Base-by-base conservation (phyloP, 1,140 invertebrate species). In the Uloborus diversus region DNA sequence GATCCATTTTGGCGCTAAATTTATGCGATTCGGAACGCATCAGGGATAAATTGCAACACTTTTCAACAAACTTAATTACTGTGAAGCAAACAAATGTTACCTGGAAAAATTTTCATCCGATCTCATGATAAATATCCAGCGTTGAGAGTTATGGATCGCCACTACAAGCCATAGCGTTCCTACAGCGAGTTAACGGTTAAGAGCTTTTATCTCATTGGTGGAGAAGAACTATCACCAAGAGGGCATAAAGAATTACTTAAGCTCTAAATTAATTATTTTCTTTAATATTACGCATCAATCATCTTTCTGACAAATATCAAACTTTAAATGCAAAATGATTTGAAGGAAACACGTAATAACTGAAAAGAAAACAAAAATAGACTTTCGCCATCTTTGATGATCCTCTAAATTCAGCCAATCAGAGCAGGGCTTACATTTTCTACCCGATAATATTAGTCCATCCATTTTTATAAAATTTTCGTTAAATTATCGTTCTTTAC, bases 341-440 rank as follows among this genome's bases (percentile, higher is more conserved):
- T 13, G 33, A 14, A 28, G 17, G 1, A 49, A 32, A 51, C 37
- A 23, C 27, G 47, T 3, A 13, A 33, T 11, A 3, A 33, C 23
- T 37, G 51, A 20, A 4, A 49, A 73, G 61, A 65, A 61, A 78
- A 65, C 61, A 66, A 65, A 78, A 78, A 65, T 65, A 66, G 66
- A 30, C 23, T n/a, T n/a, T 33, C 73, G 73, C 73, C 73, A 78
- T 78, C 61, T 78, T 78, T 3, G 73, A 78, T 78, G 73, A 47
- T 65, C 49, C 56, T 25, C 37, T 57, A 13, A 27, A 30, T n/a
- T 17, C 62, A 56, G n/a, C 73, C 73, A 78, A 78, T 78, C 73
- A 78, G 32, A 78, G 5, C n/a, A n/a, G n/a, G n/a, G n/a, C n/a
- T n/a, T n/a, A n/a, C n/a, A n/a, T n/a, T n/a, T n/a, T n/a, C n/a